phyloP scores from a whole-genome alignment of 2,888 invertebrate genomes.

The Sinelater perroti region DNA sequence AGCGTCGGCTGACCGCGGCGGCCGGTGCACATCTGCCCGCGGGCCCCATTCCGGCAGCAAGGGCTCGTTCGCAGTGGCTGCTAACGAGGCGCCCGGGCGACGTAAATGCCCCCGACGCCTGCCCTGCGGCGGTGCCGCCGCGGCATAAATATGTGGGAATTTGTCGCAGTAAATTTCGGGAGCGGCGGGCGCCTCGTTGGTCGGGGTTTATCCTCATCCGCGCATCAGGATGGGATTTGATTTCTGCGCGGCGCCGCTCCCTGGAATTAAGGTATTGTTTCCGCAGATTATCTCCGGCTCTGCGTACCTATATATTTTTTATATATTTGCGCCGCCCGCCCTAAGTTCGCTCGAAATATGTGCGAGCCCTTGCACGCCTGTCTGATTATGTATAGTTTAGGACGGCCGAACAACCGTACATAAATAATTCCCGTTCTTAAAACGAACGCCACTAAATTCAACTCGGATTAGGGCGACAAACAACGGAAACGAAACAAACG shows the following conservation, averaged over 20 bases:
- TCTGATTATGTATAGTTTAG: constrained; percentile 30
- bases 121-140: constrained; percentile 41
- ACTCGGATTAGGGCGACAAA: neutral
- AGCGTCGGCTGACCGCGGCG: no score
- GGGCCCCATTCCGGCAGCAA: no score
- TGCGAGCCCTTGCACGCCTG: constrained; percentile 30
- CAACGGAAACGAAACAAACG: neutral
- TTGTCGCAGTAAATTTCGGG: constrained; percentile 59
- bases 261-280: constrained; percentile 58
- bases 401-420: constrained; percentile 8
- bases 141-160: constrained; percentile 59
- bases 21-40: no score
- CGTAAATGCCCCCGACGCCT: constrained; percentile 38
- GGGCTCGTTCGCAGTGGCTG: constrained; percentile 18
- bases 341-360: constrained; percentile 30
- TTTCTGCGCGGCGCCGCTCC: constrained; percentile 41
- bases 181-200: constrained; percentile 48
- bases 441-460: constrained; percentile 1
- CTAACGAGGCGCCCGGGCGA: constrained; percentile 29
- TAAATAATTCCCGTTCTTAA: constrained; percentile 19
- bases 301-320: constrained; percentile 52
- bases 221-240: constrained; percentile 56
- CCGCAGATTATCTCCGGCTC: constrained; percentile 55
- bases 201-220: constrained; percentile 49
- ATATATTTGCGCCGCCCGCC: constrained; percentile 50